These are phyloP conservation scores for Montipora cactus DNA, from an alignment of 64 coral and sea anemone genomes.

Conservation along the genomic window DNA sequence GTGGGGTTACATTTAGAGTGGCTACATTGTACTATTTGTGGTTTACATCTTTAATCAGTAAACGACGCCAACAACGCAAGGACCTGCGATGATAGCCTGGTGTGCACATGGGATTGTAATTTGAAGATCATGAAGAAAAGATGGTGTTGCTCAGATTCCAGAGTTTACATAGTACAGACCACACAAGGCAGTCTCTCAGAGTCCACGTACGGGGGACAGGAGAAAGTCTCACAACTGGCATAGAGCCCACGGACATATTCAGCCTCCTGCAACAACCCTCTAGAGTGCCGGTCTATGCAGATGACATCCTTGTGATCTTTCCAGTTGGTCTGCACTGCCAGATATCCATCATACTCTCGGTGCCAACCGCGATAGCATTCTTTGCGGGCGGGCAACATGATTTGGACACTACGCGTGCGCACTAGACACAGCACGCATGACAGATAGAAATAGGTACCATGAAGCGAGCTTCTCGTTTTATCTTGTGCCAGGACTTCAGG, in stretches of 20 bases:
- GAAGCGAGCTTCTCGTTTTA: neutral
- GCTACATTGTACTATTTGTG: too few species aligned
- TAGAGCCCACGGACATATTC: constrained; percentile 71
- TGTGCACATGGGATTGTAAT: neutral
- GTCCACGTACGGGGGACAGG: constrained; percentile 77
- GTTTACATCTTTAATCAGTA: too few species aligned
- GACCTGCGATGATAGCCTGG: too few species aligned
- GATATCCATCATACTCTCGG: constrained; percentile 86
- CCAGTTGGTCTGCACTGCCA: constrained; percentile 76
- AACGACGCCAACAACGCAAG: too few species aligned
- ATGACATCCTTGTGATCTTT: constrained; percentile 86
- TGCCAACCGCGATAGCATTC: constrained; percentile 88
- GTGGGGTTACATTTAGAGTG: too few species aligned
- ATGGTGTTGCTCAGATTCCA: neutral
- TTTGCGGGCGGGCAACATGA: constrained; percentile 88
- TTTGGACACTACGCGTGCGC: constrained; percentile 69
- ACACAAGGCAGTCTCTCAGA: constrained; percentile 87
- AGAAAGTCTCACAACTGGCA: constrained; percentile 68
- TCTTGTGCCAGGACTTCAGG: neutral
- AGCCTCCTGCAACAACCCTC: constrained; percentile 50
- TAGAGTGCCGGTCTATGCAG: constrained; percentile 77
- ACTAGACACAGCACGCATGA: constrained; percentile 73
- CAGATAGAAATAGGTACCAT: constrained; percentile 67
- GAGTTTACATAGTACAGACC: constrained; percentile 73
- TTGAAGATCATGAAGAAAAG: too few species aligned